Evolutionary conservation across 2,888 invertebrate species (phyloP).

Genomic region (Drosophila atroscutellata): DNA sequence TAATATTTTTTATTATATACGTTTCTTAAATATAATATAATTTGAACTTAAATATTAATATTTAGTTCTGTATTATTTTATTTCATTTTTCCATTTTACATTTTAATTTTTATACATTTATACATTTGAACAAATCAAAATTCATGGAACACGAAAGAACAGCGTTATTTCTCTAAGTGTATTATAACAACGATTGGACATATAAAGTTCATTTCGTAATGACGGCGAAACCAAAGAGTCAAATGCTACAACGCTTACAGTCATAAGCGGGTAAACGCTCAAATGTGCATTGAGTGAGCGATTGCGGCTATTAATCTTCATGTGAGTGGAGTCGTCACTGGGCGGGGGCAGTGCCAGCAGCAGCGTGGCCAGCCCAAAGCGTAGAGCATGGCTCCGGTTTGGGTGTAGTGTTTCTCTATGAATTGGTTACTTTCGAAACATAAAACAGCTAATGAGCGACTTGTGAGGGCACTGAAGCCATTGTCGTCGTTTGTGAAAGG

Average conservation of each 20-base stretch:
- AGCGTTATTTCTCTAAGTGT: background rate
- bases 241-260: constrained; percentile 12
- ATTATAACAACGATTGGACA: constrained; percentile 24
- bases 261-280: background rate
- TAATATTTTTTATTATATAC: too few relatives aligned
- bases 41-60: too few relatives aligned
- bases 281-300: constrained; percentile 30
- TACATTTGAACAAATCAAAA: background rate
- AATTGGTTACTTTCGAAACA: constrained; percentile 71
- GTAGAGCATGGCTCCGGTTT: constrained; percentile 42
- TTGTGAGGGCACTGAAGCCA: constrained; percentile 63
- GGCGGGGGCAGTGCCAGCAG: constrained; percentile 5
- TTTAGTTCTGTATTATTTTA: too few relatives aligned
- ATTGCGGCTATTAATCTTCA: constrained; percentile 64
- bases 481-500: constrained; percentile 66
- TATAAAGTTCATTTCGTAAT: constrained; percentile 55
- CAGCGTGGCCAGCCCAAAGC: constrained; percentile 8
- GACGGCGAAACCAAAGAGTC: constrained; percentile 1
- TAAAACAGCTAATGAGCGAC: constrained; percentile 66
- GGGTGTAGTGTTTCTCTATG: constrained; percentile 38
- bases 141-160: background rate
- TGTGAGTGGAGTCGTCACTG: constrained; percentile 44
- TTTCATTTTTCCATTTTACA: too few relatives aligned
- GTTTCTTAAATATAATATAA: too few relatives aligned
- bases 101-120: too few relatives aligned